Evolutionary conservation across 2,113 vertebrate genomes (phyloP).

Genomic region (Cyanocitta stelleri): DNA sequence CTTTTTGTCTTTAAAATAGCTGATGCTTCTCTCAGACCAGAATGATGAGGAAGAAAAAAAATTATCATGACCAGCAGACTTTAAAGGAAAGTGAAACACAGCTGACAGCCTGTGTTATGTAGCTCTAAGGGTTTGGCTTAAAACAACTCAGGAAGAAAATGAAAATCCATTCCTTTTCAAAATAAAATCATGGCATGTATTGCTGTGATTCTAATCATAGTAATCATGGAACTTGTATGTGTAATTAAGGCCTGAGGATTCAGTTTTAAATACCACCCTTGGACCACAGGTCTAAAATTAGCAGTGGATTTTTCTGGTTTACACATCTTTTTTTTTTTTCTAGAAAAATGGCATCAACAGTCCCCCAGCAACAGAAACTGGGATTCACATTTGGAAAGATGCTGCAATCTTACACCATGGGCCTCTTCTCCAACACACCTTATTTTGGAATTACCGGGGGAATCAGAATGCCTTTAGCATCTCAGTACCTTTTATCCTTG

Average conservation of each 20-base stretch:
- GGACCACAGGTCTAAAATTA: neutral
- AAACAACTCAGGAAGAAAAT: neutral
- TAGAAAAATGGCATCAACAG: neutral
- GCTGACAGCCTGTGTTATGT: neutral
- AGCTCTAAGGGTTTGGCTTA: neutral
- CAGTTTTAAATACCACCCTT: neutral
- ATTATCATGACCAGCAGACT: neutral
- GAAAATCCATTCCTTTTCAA: neutral
- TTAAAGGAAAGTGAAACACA: neutral
- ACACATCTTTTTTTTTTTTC: rapidly evolving
- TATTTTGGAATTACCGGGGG: neutral
- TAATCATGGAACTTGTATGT: neutral
- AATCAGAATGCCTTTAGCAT: neutral
- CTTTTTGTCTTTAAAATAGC: neutral
- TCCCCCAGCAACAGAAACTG: neutral
- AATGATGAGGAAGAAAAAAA: neutral
- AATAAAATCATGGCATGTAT: neutral
- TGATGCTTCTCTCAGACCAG: neutral
- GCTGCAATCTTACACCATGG: neutral
- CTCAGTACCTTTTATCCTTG: neutral
- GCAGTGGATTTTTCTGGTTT: neutral
- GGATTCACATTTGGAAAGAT: neutral
- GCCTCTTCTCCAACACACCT: neutral
- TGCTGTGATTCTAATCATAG: neutral
- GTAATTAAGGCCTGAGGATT: neutral